phyloP scores from a whole-genome alignment of 2,113 vertebrate genomes.

The Rhynchomys soricoides region DNA sequence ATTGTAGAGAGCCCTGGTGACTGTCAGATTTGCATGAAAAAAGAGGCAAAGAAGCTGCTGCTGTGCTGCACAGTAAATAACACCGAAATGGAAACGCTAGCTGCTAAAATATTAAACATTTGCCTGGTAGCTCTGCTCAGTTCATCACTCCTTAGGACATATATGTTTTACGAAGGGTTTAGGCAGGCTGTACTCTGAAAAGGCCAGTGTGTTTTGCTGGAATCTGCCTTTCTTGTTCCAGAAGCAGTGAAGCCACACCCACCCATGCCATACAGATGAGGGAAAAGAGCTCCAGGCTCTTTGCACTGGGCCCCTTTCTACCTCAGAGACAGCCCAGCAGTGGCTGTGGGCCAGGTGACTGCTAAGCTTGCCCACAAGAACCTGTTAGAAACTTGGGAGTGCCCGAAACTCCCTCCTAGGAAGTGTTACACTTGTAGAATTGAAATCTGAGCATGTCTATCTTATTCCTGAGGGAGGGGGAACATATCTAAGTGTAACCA shows the following conservation, averaged over 20 bases:
- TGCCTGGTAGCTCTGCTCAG: too few species aligned
- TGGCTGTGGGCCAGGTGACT: neutral
- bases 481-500: neutral
- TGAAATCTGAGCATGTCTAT: neutral
- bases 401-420: too few species aligned
- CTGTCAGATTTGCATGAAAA: constrained; percentile 6
- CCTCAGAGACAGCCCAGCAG: rapidly evolving
- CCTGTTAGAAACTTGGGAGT: neutral
- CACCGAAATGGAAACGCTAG: neutral
- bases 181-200: too few species aligned
- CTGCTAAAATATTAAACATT: neutral
- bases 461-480: neutral
- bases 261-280: neutral
- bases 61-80: neutral
- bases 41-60: neutral
- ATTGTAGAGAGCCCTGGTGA: neutral
- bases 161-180: rapidly evolving
- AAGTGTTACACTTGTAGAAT: neutral
- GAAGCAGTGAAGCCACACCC: neutral
- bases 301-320: rapidly evolving
- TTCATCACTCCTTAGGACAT: neutral
- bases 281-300: neutral
- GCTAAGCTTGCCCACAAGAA: neutral
- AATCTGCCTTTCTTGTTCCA: neutral
- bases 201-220: neutral